These are phyloP conservation scores for Diceros bicornis DNA, from an alignment of 2,797 vertebrate species.

Conservation along the genomic window DNA sequence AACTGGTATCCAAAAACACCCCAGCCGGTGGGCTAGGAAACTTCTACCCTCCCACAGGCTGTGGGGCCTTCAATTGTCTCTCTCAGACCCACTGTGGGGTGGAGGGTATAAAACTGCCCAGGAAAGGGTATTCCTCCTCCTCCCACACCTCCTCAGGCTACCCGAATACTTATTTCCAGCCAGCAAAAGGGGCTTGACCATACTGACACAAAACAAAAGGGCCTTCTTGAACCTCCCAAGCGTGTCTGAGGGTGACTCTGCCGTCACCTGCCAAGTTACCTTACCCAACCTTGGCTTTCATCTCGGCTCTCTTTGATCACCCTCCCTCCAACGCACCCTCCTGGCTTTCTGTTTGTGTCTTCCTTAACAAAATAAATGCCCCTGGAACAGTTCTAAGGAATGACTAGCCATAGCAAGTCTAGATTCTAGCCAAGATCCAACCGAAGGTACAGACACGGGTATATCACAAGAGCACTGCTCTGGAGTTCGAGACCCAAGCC, in stretches of 20 bases:
- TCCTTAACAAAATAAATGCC: slow-evolving; percentile 34
- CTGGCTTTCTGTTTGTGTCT: slow-evolving; percentile 9
- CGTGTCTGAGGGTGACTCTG: background rate
- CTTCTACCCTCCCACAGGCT: slow-evolving; percentile 29
- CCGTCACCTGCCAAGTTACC: background rate
- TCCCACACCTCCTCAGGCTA: background rate
- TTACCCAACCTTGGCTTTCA: background rate
- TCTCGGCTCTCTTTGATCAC: background rate
- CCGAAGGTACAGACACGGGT: background rate
- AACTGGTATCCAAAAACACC: slow-evolving; percentile 75
- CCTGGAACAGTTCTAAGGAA: background rate
- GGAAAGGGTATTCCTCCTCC: background rate
- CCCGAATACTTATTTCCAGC: slow-evolving; percentile 11
- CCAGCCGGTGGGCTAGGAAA: slow-evolving; percentile 51
- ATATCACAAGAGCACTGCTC: background rate
- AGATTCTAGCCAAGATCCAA: background rate
- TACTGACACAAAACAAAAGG: background rate
- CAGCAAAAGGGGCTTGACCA: background rate
- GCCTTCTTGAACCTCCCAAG: slow-evolving; percentile 28
- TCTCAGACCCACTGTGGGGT: background rate
- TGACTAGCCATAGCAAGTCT: background rate
- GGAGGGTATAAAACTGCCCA: background rate
- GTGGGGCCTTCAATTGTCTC: background rate
- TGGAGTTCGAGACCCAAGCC: background rate
- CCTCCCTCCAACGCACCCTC: background rate